phyloP scores from a whole-genome alignment of 2,113 vertebrate species.

The Micronycteris hirsuta region DNA sequence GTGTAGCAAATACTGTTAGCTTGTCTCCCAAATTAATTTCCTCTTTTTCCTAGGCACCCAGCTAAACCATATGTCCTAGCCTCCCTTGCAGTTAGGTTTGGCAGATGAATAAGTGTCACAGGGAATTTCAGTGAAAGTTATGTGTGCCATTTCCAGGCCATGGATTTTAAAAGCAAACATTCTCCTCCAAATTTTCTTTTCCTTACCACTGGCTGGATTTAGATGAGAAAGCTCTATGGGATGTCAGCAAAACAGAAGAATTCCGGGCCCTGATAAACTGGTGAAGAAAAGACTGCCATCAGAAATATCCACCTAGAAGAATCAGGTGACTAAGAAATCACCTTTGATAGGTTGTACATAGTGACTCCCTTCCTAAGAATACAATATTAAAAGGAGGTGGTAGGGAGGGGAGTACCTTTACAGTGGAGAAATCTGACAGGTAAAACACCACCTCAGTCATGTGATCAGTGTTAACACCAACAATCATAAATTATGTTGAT shows the following conservation, averaged over 20 bases:
- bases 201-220: conserved; percentile 34
- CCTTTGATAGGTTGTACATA: not conserved
- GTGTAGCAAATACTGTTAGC: conserved; percentile 7
- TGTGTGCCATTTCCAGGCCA: conserved; percentile 71
- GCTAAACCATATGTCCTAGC: conserved; percentile 73
- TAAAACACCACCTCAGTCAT: not conserved
- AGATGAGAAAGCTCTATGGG: conserved; percentile 2
- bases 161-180: conserved; percentile 66
- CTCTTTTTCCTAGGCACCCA: conserved; percentile 69
- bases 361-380: not conserved
- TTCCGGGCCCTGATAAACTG: not conserved
- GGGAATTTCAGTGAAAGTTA: conserved; percentile 66
- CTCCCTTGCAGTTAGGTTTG: conserved; percentile 66
- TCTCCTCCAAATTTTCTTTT: conserved; percentile 43
- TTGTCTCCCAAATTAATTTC: conserved; percentile 64
- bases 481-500: not conserved
- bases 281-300: not conserved
- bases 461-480: not conserved
- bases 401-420: not conserved
- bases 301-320: not conserved
- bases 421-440: not conserved
- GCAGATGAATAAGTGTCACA: conserved; percentile 69
- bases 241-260: conserved; percentile 1
- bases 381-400: not conserved
- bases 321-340: not conserved